Conservation (phyloP, 1,140 invertebrate genomes). For the Phthorimaea operculella region DNA sequence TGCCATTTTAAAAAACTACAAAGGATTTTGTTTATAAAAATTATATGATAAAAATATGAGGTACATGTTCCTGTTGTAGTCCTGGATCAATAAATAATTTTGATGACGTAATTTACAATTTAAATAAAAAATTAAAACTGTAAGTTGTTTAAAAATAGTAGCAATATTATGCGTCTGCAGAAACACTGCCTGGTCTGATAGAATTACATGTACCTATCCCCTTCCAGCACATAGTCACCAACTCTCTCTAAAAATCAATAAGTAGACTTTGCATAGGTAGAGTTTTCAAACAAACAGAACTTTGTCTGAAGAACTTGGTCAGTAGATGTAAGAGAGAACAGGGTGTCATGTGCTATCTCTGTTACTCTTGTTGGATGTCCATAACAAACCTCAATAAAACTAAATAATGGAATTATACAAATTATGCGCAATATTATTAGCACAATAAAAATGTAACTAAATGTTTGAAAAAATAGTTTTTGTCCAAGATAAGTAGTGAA, state of each 20-base stretch:
- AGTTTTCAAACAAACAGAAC: not conserved
- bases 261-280: not conserved
- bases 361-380: constrained; percentile 14
- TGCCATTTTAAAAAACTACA: not conserved
- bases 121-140: not conserved
- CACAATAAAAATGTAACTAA: too few relatives aligned
- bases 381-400: too few relatives aligned
- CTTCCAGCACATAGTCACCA: not conserved
- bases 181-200: not conserved
- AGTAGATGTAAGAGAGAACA: not conserved
- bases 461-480: too few relatives aligned
- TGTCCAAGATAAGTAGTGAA: too few relatives aligned
- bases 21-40: not conserved
- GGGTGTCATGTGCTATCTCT: constrained; percentile 16
- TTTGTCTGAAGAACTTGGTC: not conserved
- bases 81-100: not conserved
- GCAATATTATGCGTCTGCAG: not conserved
- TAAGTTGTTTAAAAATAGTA: not conserved
- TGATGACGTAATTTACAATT: not conserved
- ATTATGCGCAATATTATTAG: too few relatives aligned
- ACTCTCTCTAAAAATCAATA: constrained; percentile 8
- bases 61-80: not conserved
- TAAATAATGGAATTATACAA: too few relatives aligned
- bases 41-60: not conserved
- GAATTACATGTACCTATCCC: not conserved